Conservation (phyloP, 2,888 invertebrate genomes). For the Choreutis nemorana region DNA sequence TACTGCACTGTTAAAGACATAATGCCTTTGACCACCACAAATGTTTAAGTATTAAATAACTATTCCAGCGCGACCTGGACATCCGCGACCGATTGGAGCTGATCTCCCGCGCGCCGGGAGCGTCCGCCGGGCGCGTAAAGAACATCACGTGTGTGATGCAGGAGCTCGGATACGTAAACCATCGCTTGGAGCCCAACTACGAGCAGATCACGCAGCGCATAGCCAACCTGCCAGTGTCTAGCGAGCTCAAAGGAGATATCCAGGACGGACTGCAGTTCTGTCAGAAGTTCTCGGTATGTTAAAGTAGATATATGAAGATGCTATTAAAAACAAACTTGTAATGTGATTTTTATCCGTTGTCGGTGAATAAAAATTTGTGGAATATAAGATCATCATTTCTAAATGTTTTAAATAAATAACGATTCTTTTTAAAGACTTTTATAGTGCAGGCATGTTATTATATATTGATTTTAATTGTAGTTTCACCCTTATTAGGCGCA, state of each 20-base stretch:
- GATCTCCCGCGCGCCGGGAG: slow-evolving; percentile 53
- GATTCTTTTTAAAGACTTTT: too few species aligned
- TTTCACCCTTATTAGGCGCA: too few species aligned
- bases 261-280: slow-evolving; percentile 73
- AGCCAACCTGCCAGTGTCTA: slow-evolving; percentile 66
- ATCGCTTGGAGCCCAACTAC: slow-evolving; percentile 72
- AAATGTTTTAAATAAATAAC: too few species aligned
- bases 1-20: background rate
- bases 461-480: too few species aligned
- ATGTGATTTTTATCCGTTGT: too few species aligned
- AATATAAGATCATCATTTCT: too few species aligned
- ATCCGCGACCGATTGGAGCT: slow-evolving; percentile 68
- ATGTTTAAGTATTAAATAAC: too few species aligned
- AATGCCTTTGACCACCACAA: background rate
- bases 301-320: too few species aligned
- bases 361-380: too few species aligned
- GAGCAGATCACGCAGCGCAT: slow-evolving; percentile 70
- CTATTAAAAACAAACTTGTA: too few species aligned
- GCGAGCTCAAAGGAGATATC: slow-evolving; percentile 70
- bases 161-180: slow-evolving; percentile 73
- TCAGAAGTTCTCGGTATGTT: slow-evolving; percentile 72
- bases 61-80: slow-evolving; percentile 66
- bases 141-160: slow-evolving; percentile 78
- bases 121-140: slow-evolving; percentile 52
- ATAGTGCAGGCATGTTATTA: too few species aligned